Conservation (phyloP, 2,113 vertebrate species). For the Oreochromis niloticus region DNA sequence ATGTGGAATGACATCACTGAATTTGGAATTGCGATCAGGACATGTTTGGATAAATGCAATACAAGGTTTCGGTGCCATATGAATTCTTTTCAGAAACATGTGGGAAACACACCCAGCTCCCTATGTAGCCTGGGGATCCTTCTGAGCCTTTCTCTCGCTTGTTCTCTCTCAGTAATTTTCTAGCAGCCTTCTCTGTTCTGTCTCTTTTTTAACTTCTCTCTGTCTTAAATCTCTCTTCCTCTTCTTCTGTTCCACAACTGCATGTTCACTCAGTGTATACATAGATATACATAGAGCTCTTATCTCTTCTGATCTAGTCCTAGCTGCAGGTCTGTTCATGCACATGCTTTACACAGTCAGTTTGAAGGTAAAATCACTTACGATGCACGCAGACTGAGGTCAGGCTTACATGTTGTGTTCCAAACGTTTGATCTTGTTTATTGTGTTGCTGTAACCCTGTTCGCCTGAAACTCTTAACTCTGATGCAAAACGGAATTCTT, state of each 20-base stretch:
- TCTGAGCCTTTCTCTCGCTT: slow-evolving; percentile 39
- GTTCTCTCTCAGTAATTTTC: slow-evolving; percentile 3
- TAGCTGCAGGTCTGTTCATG: slow-evolving; percentile 46
- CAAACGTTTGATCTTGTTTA: slow-evolving; percentile 4
- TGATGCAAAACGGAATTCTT: slow-evolving; percentile 13
- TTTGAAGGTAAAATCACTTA: slow-evolving; percentile 2
- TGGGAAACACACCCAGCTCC: slow-evolving; percentile 58
- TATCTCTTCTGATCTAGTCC: not conserved
- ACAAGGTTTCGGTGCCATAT: slow-evolving; percentile 14
- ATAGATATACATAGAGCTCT: not conserved
- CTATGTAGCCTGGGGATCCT: slow-evolving; percentile 69
- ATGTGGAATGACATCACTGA: slow-evolving; percentile 49
- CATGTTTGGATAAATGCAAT: slow-evolving; percentile 36
- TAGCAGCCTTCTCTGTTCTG: slow-evolving; percentile 1
- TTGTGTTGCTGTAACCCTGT: not conserved
- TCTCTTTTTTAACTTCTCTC: not conserved
- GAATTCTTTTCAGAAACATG: slow-evolving; percentile 39
- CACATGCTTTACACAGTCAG: not conserved
- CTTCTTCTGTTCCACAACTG: not conserved
- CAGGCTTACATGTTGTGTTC: not conserved
- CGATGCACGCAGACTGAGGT: not conserved
- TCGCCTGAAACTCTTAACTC: not conserved
- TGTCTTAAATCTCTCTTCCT: not conserved
- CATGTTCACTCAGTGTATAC: not conserved
- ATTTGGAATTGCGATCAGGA: slow-evolving; percentile 34